Evolutionary conservation across 2,113 vertebrate genomes (phyloP).

Genomic region (Mus spicilegus): DNA sequence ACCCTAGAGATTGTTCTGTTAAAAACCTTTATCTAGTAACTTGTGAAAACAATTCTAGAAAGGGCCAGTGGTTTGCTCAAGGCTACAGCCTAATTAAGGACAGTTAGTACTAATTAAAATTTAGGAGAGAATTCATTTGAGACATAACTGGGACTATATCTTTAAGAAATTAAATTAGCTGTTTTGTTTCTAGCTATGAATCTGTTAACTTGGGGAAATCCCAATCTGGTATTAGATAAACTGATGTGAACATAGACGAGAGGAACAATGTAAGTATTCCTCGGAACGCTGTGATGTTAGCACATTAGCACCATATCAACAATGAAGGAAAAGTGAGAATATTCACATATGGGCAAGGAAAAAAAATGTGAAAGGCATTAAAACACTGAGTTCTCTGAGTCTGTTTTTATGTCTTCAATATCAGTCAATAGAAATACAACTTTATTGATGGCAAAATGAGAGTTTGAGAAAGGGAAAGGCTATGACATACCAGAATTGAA

Average conservation of each 20-base stretch:
- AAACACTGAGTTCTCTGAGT: background rate
- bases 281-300: background rate
- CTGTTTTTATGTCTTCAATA: background rate
- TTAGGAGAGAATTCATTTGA: constrained; percentile 38
- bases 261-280: constrained; percentile 13
- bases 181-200: constrained; percentile 34
- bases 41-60: background rate
- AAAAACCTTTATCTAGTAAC: background rate
- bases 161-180: constrained; percentile 3
- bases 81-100: background rate
- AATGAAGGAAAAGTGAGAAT: constrained; percentile 14
- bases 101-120: constrained; percentile 23
- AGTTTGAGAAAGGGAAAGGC: constrained; percentile 5
- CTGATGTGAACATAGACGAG: background rate
- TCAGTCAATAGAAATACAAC: background rate
- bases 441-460: background rate
- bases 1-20: background rate
- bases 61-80: background rate
- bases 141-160: background rate
- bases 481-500: background rate
- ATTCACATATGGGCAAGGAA: background rate
- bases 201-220: background rate
- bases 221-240: background rate
- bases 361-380: constrained; percentile 33
- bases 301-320: background rate